These are phyloP conservation scores for Parnassius apollo DNA, from an alignment of 2,888 invertebrate species.

Conservation along the genomic window DNA sequence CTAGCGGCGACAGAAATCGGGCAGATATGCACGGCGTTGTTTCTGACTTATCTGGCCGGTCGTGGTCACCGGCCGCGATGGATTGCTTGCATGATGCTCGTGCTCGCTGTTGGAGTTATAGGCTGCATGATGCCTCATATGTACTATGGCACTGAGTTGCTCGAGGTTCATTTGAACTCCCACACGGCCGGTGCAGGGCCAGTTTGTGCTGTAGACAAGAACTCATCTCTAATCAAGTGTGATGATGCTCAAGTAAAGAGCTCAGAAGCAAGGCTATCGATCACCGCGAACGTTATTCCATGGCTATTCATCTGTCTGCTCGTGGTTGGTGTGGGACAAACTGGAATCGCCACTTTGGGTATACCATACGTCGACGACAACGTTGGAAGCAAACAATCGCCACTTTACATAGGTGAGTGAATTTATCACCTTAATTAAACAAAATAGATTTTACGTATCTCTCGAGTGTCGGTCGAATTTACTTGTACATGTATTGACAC, in stretches of 20 bases:
- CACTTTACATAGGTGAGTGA: slow-evolving; percentile 92
- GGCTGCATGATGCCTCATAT: slow-evolving; percentile 94
- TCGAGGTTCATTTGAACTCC: slow-evolving; percentile 66
- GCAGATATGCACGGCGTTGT: slow-evolving; percentile 93
- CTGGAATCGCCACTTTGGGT: slow-evolving; percentile 94
- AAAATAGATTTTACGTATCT: neutral
- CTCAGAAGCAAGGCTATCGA: slow-evolving; percentile 86
- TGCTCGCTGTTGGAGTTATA: slow-evolving; percentile 92
- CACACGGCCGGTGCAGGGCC: slow-evolving; percentile 63
- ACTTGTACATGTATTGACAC: neutral
- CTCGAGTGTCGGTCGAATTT: slow-evolving; percentile 1
- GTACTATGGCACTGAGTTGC: slow-evolving; percentile 88
- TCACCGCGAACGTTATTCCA: slow-evolving; percentile 90
- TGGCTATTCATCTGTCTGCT: slow-evolving; percentile 94
- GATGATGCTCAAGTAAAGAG: slow-evolving; percentile 83
- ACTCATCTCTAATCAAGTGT: slow-evolving; percentile 63
- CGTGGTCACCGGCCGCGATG: slow-evolving; percentile 95
- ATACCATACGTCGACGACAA: slow-evolving; percentile 97
- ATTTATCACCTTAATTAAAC: slow-evolving; percentile 23
- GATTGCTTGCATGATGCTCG: slow-evolving; percentile 96
- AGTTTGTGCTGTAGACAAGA: slow-evolving; percentile 48
- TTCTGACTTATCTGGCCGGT: slow-evolving; percentile 94
- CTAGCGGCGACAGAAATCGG: slow-evolving; percentile 96
- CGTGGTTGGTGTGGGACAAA: slow-evolving; percentile 95
- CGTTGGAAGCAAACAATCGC: slow-evolving; percentile 94